Base-by-base conservation (phyloP, 2,797 vertebrate species). In the Tinamus major region DNA sequence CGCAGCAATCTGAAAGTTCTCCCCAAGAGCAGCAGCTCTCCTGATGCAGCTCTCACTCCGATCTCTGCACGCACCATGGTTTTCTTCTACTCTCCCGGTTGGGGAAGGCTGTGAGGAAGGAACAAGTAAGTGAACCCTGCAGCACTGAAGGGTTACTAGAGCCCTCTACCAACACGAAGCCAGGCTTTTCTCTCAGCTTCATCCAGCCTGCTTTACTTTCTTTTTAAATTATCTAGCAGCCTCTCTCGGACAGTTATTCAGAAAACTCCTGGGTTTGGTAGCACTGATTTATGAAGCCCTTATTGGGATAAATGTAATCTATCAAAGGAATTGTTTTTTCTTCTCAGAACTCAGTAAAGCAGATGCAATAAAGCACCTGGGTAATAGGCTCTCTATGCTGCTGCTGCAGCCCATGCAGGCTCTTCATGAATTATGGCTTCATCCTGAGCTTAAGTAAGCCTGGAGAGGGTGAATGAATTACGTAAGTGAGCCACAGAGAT, bases 311-410 rank as follows among this genome's bases (percentile, higher is more conserved):
- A 91, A 95, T 79, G 72, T 70, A 79, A 89, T 95, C 79, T 84
- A 81, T 93, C 95, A 86, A 42, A 91, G 74, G 92, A 93, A 95
- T 83, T 95, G 81, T 31, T 90, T 89, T 93, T 89, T 87, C 59
- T 70, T 89, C 87, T 80, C 85, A 82, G 87, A 93, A 70, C 1
- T 46, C 92, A 70, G 56, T 10, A 55, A 27, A 93, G 82, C 77
- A 94, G 92, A 69, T 55, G 89, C 95, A 95, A 96, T 91, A 85
- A 92, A 95, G 87, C 93, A 94, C 93, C 93, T 89, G 92, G 83
- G 33, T 87, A 91, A 96, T 89, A 27, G 89, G 79, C 85, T 95
- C 44, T 86, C 79, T 77, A 64, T 0, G 7, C 79, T 63, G 87
- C 85, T 7, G 4, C 85, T 49, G 59, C 85, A 49, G 59, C 93